Base-by-base conservation (phyloP, 2,113 vertebrate species). In the Sapayoa aenigma region DNA sequence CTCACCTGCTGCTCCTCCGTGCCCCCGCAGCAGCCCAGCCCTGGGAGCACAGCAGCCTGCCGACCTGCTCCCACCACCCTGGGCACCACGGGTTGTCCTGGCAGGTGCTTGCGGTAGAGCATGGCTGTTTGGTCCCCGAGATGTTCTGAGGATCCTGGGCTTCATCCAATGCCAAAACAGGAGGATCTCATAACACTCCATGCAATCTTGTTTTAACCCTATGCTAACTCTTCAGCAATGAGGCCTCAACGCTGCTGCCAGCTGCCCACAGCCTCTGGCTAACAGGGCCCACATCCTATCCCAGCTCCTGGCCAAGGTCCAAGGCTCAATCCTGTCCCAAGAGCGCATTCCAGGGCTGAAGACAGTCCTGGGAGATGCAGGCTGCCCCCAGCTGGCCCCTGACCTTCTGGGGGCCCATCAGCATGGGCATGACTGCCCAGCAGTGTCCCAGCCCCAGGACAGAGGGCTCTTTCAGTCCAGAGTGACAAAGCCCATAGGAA, bases 21-120 rank as follows among this genome's bases (percentile, higher is more conserved):
- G 9, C 2, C 42, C 16, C 21, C 31, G 23, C 14, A 20, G n/a
- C 31, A 12, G n/a, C 31, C 27, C 56, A 49, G n/a, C 27, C n/a
- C 42, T 14, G 33, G 22, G 25, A 33, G 49, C 4, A 8, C 23
- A 28, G 66, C 71, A 42, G 33, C 27, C n/a, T 17, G 28, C 3
- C 1, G 16, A 12, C 24, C n/a, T 17, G 14, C 67, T 73, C 8
- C 1, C 49, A 8, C 42, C 1, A 0, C 33, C 42, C 5, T 0
- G 0, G 46, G 24, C 23, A 33, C 62, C 30, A 1, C 21, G 17
- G 37, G 31, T 62, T 47, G 10, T 16, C n/a, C 35, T 3, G 3
- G 9, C 17, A 16, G 16, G 12, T 9, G 24, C 31, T 60, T 14
- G 31, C 37, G 33, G 41, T 11, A 35, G 9, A 24, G 60, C 71